Evolutionary conservation across 1,140 invertebrate genomes (phyloP).

Genomic region (Whitmania pigra): DNA sequence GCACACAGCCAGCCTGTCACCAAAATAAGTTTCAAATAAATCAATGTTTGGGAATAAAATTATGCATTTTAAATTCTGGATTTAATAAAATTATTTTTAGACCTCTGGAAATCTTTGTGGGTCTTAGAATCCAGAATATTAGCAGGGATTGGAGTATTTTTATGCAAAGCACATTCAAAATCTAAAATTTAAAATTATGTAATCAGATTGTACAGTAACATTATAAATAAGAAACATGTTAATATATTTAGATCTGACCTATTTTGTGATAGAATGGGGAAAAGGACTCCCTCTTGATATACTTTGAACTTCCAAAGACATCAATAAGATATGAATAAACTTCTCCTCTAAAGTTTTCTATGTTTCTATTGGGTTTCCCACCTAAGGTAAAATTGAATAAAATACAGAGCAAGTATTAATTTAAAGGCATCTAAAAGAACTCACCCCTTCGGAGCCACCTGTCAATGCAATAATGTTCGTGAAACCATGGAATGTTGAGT

Average conservation of each 20-base stretch:
- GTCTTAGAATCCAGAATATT: not conserved
- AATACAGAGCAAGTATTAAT: too few relatives aligned
- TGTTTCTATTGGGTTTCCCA: not conserved
- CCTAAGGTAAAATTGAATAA: not conserved
- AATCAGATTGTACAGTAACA: not conserved
- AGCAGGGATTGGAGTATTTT: constrained; percentile 13
- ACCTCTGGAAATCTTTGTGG: not conserved
- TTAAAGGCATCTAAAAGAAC: too few relatives aligned
- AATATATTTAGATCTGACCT: constrained; percentile 1
- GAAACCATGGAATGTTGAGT: constrained; percentile 30
- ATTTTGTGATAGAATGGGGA: not conserved
- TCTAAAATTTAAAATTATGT: constrained; percentile 20
- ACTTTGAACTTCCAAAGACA: not conserved
- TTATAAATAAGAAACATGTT: not conserved
- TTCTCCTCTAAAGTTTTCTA: not conserved
- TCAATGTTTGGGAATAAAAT: not conserved
- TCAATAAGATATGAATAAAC: not conserved
- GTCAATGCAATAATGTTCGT: constrained; percentile 26
- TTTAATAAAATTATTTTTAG: too few relatives aligned
- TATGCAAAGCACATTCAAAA: constrained; percentile 27
- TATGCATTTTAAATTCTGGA: too few relatives aligned
- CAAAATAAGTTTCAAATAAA: not conserved
- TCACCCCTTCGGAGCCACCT: not conserved
- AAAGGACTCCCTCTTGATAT: not conserved
- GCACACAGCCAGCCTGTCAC: not conserved